Base-by-base conservation (phyloP, 2,888 invertebrate species). In the Fragum fragum region DNA sequence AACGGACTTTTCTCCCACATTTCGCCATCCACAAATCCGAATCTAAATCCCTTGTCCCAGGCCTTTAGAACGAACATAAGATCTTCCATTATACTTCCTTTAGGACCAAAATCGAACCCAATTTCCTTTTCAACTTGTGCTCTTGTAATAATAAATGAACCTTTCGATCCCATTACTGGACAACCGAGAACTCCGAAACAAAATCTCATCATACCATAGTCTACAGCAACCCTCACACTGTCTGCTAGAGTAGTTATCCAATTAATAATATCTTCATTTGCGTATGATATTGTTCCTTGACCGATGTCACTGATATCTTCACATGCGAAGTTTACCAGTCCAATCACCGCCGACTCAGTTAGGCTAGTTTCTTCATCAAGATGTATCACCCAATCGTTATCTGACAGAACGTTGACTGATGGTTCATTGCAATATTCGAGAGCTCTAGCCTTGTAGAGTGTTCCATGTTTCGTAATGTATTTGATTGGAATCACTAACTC, bases 1-100 rank as follows among this genome's bases (percentile, higher is more conserved):
- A 87, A 87, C 36, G 87, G 84, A 59, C 86, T 86, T 59, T 86
- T 84, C 57, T 87, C 87, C 80, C 79, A 84, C 87, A 87, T 87
- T 47, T 83, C 86, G 18, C 87, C 87, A 29, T 86, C 87, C 0
- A 87, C 86, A 68, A 84, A 87, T 59, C 81, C 81, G 59, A 87
- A 87, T 23, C 39, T 84, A 52, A 80, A 86, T 0, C 87, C 87
- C 55, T 75, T 77, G 32, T 81, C 69, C 86, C 86, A 86, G 6
- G 86, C 87, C 18, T 71, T 47, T n/a, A 86, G 71, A 6, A 84
- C 87, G 77, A 87, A 87, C 81, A 84, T 86, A 0, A 86, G 80
- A 36, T 87, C 87, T 36, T 87, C 87, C 0, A 86, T 86, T 21
- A 87, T 82, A 61, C 87, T 87, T 11, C 87, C 87, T 53, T 81